These are phyloP conservation scores for Momotus momota DNA, from an alignment of 2,797 vertebrate species.

Conservation along the genomic window DNA sequence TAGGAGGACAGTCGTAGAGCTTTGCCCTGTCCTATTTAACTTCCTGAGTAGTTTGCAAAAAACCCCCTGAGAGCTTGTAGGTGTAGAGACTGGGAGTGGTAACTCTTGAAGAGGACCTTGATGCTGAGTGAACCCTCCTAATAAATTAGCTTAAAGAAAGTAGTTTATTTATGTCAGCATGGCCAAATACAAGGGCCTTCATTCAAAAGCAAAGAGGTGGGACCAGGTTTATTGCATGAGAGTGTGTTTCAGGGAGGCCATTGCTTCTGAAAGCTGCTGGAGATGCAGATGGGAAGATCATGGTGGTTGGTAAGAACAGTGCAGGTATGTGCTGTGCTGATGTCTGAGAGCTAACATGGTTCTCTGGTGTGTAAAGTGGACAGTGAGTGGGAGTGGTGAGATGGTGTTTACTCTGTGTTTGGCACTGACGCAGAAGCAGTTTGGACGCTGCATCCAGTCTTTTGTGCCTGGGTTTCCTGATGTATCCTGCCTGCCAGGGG, in stretches of 20 bases:
- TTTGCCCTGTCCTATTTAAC: background rate
- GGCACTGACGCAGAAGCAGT: background rate
- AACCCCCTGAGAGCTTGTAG: background rate
- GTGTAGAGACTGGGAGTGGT: background rate
- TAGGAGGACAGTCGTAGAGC: background rate
- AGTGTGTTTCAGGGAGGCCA: background rate
- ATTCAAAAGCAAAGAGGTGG: background rate
- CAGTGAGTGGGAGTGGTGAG: background rate
- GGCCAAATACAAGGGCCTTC: no score
- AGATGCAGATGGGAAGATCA: background rate
- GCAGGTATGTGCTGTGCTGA: background rate
- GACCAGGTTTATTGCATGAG: background rate
- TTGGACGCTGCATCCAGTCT: background rate
- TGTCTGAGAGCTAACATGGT: background rate
- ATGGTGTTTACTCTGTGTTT: background rate
- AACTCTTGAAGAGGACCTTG: background rate
- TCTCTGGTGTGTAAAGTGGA: background rate
- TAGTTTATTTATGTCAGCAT: background rate
- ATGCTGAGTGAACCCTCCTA: background rate
- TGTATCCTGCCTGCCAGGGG: background rate
- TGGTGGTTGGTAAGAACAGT: background rate
- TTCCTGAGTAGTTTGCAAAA: background rate
- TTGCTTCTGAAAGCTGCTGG: background rate
- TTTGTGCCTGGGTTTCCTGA: background rate
- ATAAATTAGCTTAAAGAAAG: background rate